A percentile compares a stretch with the other conserved stretches of the same genome.
These are phyloP conservation scores for Cairina moschata DNA, from an alignment of 2,113 vertebrate species.

Conservation along the genomic window DNA sequence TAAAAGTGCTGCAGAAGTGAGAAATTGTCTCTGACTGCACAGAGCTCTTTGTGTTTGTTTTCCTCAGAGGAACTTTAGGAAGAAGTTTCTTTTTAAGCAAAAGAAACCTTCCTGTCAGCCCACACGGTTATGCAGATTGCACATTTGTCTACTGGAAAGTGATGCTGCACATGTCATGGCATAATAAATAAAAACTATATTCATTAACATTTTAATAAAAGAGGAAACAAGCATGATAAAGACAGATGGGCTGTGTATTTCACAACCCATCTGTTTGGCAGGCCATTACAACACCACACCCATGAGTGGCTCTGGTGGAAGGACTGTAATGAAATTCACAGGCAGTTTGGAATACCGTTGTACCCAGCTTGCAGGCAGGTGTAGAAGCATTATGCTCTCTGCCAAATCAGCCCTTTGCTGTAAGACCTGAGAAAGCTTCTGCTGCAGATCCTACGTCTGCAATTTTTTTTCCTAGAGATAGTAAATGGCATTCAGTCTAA, in stretches of 20 bases:
- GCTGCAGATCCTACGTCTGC: background rate
- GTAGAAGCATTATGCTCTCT: conserved; percentile 15
- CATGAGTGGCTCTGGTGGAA: conserved; percentile 67
- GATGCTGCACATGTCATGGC: conserved; percentile 68
- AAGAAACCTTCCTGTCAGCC: conserved; percentile 45
- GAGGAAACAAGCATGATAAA: conserved; percentile 78
- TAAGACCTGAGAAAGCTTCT: conserved; percentile 35
- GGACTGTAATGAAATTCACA: conserved; percentile 46
- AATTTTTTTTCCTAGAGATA: background rate
- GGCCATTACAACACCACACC: conserved; percentile 64
- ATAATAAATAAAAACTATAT: conserved; percentile 82
- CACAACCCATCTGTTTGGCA: conserved; percentile 77
- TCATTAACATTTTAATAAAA: conserved; percentile 83
- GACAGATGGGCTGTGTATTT: conserved; percentile 76
- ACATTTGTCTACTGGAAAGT: conserved; percentile 70
- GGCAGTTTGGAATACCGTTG: conserved; percentile 40
- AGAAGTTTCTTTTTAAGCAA: conserved; percentile 27
- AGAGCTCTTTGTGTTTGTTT: background rate
- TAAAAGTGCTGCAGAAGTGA: background rate
- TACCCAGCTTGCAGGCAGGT: conserved; percentile 62
- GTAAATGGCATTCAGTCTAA: background rate
- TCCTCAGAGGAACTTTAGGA: conserved; percentile 5
- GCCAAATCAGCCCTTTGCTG: conserved; percentile 38
- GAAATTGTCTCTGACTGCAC: background rate
- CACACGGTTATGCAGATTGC: conserved; percentile 60